Evolutionary conservation across 2,888 invertebrate species (phyloP).

Genomic region (Panzeria rudis): DNA sequence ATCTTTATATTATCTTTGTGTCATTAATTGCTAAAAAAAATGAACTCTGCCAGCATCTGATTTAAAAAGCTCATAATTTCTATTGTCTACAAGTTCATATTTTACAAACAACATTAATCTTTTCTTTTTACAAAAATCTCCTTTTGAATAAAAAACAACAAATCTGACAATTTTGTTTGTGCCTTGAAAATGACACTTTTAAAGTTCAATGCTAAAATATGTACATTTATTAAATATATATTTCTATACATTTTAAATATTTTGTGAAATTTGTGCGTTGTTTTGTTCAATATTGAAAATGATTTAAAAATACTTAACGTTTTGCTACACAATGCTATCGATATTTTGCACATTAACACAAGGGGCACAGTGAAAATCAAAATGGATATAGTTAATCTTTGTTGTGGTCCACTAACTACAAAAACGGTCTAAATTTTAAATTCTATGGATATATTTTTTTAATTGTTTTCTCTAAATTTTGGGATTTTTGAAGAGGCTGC

Average conservation of each 20-base stretch:
- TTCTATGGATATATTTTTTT: too few relatives aligned
- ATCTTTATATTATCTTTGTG: conserved; percentile 4
- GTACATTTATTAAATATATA: conserved; percentile 47
- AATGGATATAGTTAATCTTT: not conserved
- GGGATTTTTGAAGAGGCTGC: too few relatives aligned
- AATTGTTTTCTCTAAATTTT: too few relatives aligned
- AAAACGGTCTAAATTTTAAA: too few relatives aligned
- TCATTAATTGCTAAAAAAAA: not conserved
- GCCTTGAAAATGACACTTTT: conserved; percentile 52
- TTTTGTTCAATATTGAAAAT: conserved; percentile 20
- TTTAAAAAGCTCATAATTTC: conserved; percentile 28
- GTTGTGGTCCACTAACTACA: too few relatives aligned
- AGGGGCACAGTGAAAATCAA: conserved; percentile 21
- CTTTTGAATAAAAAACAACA: conserved; percentile 37
- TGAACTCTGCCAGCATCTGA: conserved; percentile 14
- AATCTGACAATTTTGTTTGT: conserved; percentile 46
- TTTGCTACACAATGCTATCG: conserved; percentile 21
- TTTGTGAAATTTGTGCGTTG: conserved; percentile 23
- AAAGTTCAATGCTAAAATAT: conserved; percentile 53
- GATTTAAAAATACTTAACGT: conserved; percentile 17
- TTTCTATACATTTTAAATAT: conserved; percentile 31
- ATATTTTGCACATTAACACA: conserved; percentile 30
- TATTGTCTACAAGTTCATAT: conserved; percentile 40
- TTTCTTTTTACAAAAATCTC: conserved; percentile 30
- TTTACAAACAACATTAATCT: conserved; percentile 34